These are phyloP conservation scores for Oryzaephilus surinamensis DNA, from an alignment of 1,140 invertebrate genomes.

Conservation along the genomic window DNA sequence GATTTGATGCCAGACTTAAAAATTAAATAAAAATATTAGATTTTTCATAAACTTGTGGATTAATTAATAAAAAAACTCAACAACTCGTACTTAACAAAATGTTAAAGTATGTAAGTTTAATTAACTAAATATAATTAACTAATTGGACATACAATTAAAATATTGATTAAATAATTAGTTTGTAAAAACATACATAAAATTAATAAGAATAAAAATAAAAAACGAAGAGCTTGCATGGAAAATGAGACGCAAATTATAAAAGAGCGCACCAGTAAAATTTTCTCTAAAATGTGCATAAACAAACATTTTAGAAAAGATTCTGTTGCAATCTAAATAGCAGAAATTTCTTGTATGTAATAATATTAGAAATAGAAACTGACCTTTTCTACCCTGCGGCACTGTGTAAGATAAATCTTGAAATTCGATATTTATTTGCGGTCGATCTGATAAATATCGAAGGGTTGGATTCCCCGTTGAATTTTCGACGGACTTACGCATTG, in stretches of 20 bases:
- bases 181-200: background rate
- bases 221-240: background rate
- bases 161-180: no score
- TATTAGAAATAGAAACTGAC: conserved; percentile 37
- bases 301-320: background rate
- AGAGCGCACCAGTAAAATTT: background rate
- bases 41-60: no score
- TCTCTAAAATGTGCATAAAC: background rate
- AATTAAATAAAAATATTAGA: no score
- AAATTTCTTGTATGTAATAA: background rate
- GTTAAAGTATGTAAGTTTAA: no score
- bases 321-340: background rate
- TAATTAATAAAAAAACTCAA: no score
- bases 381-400: conserved; percentile 50
- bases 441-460: conserved; percentile 45
- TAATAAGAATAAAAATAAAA: background rate
- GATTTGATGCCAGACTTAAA: no score
- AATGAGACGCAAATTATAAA: background rate
- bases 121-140: no score
- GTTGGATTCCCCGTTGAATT: no score
- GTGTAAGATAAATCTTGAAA: conserved; percentile 60
- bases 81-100: no score
- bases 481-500: no score
- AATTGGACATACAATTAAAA: no score
- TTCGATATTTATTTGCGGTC: conserved; percentile 56